These are phyloP conservation scores for Stomatorhinus ivindoensis DNA, from an alignment of 2,113 vertebrate genomes.

Conservation along the genomic window DNA sequence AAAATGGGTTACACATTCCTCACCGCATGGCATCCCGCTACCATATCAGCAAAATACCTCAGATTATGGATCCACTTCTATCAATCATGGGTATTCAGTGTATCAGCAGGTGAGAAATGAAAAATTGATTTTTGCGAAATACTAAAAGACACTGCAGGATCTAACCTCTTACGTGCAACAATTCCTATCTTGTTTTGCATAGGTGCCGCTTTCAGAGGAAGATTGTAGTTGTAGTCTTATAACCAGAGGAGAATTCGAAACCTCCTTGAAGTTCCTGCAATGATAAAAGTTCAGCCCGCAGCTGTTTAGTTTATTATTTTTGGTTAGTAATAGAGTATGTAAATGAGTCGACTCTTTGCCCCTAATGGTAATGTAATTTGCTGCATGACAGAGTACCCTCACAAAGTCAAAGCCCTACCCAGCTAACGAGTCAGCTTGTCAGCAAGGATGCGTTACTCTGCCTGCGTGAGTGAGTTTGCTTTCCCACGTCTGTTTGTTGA, in stretches of 20 bases:
- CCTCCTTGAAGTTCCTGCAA: background rate
- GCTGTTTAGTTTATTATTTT: conserved; percentile 2
- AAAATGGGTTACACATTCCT: background rate
- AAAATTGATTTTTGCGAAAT: background rate
- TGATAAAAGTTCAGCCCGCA: conserved; percentile 4
- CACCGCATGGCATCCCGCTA: background rate
- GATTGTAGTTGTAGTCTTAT: background rate
- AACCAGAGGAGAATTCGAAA: background rate
- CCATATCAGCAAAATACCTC: background rate
- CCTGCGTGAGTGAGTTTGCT: background rate
- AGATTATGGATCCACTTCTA: background rate
- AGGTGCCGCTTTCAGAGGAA: background rate
- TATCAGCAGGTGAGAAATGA: background rate
- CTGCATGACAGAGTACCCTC: background rate
- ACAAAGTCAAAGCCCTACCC: background rate
- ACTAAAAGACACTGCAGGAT: background rate
- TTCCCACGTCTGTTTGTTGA: background rate
- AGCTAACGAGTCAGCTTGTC: background rate
- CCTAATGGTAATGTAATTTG: background rate
- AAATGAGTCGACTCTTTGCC: background rate
- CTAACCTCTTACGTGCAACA: background rate
- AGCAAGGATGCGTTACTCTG: background rate
- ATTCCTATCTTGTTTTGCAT: background rate
- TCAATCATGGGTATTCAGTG: background rate
- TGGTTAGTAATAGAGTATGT: background rate